Base-by-base conservation (phyloP, 1,140 invertebrate genomes). In the Phocides pigmalion region DNA sequence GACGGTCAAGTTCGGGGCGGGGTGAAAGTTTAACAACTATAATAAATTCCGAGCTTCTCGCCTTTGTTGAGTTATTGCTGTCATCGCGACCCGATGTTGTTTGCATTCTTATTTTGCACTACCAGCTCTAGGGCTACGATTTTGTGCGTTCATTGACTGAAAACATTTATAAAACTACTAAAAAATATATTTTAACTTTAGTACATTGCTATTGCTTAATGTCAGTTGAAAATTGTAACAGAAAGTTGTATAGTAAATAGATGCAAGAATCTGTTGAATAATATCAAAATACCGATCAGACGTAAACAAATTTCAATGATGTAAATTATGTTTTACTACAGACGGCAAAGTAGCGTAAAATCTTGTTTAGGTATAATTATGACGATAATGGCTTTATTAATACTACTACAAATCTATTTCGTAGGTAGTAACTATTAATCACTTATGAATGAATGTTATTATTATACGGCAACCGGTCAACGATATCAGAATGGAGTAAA, bases 361-460 rank as follows among this genome's bases (percentile, higher is more conserved):
- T 84, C 81, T 85, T 81, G 84, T 87, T 88, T 86, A 78, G 73
- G 73, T 78, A 87, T 89, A 88, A 89, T 88, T 88, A 88, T 84
- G 79, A 62, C 71, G 75, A 85, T 90, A 87, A 88, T 88, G 72
- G 79, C 78, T 82, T 82, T 82, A 87, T 83, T 86, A 86, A 87
- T 85, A 80, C 76, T 71, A 80, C 81, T 84, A 87, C 82, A 79
- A 87, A 89, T 87, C 85, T 82, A 86, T 90, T 90, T 83, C 66
- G 81, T 89, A 87, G 84, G 83, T 87, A 84, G 73, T 77, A 75
- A 76, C 77, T 80, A 86, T 87, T 86, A 88, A 89, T 88, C 84
- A 86, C 78, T 87, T 82, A 82, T 87, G 82, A 82, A 85, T 85
- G 81, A 80, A 82, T 85, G 82, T 84, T 90, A 83, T 88, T 87